phyloP scores from a whole-genome alignment of 2,888 invertebrate species.

The Nephrotoma guestfalica region DNA sequence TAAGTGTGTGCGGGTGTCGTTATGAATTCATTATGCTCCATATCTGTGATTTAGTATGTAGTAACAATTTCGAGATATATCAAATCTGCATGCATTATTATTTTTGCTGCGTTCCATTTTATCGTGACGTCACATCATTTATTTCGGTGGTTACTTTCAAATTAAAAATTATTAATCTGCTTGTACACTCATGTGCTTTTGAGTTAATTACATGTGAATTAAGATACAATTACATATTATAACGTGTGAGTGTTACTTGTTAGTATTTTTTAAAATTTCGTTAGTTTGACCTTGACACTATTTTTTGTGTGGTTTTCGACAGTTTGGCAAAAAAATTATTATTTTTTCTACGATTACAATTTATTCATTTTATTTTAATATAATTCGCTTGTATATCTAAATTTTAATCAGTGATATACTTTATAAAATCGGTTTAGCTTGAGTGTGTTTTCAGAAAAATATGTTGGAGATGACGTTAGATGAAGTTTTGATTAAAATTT shows the following conservation, averaged over 20 bases:
- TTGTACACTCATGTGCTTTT: neutral
- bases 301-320: neutral
- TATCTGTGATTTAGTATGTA: too few species aligned
- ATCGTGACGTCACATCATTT: neutral
- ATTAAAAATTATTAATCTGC: neutral
- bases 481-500: too few species aligned
- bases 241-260: neutral
- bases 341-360: neutral
- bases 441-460: too few species aligned
- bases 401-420: neutral
- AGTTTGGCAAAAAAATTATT: neutral
- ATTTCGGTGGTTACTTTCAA: neutral
- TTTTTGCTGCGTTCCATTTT: too few species aligned
- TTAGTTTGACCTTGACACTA: neutral
- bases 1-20: too few species aligned
- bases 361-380: too few species aligned
- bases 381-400: neutral
- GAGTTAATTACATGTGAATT: neutral
- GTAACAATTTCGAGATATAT: too few species aligned
- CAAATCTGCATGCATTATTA: too few species aligned
- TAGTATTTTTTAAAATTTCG: neutral
- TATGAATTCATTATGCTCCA: too few species aligned
- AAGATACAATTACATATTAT: neutral
- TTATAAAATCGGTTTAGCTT: too few species aligned
- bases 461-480: too few species aligned